These are phyloP conservation scores for Tapirus indicus DNA, from an alignment of 2,797 vertebrate genomes.

Conservation along the genomic window DNA sequence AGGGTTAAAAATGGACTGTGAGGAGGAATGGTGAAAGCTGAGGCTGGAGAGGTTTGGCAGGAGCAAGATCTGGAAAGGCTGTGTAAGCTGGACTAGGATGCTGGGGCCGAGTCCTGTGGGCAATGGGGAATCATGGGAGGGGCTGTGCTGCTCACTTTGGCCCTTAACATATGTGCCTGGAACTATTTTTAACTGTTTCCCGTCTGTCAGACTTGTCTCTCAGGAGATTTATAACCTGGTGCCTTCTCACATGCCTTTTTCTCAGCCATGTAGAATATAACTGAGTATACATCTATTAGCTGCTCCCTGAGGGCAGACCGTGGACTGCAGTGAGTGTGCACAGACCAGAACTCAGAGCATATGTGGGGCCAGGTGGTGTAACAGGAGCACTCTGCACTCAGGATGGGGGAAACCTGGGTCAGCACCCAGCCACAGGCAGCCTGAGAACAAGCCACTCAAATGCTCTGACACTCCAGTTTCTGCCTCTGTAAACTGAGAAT, in stretches of 20 bases:
- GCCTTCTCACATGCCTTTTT: neutral
- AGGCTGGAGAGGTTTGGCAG: conserved; percentile 57
- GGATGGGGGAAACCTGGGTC: too few species aligned
- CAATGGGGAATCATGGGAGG: conserved; percentile 26
- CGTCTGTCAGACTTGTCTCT: neutral
- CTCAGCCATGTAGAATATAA: neutral
- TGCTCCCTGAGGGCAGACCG: neutral
- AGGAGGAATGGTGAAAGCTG: neutral
- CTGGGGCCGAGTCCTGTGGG: neutral
- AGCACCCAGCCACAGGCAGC: neutral
- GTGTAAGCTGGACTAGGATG: neutral
- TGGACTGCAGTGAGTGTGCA: accelerated
- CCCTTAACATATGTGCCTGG: neutral
- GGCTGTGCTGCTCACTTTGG: conserved; percentile 3
- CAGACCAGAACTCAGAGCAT: neutral
- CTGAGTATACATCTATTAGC: neutral
- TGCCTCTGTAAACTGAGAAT: neutral
- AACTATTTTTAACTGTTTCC: conserved; percentile 22
- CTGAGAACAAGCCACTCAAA: neutral
- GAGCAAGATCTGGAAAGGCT: neutral
- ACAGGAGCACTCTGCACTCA: neutral
- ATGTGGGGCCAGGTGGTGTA: neutral
- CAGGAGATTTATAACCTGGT: neutral
- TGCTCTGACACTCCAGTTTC: neutral
- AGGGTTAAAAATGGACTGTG: neutral